Evolutionary conservation across 2,113 vertebrate genomes (phyloP).

Genomic region (Alligator mississippiensis): DNA sequence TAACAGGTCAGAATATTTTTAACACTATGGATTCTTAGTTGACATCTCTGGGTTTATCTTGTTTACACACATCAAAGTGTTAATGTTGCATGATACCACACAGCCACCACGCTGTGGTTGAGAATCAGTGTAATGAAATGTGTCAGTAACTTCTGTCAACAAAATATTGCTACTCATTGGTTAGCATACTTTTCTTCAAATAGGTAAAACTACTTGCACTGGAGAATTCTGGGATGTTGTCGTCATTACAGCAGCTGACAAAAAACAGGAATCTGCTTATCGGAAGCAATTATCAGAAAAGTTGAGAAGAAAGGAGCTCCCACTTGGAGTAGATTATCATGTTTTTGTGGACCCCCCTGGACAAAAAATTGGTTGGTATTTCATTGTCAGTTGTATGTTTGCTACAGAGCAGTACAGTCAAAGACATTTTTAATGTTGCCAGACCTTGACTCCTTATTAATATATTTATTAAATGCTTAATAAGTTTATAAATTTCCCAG

Average conservation of each 20-base stretch:
- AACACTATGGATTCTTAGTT: too few species aligned
- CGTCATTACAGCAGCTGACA: slow-evolving; percentile 87
- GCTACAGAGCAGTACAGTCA: background rate
- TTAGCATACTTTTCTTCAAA: background rate
- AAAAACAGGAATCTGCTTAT: slow-evolving; percentile 85
- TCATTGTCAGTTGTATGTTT: background rate
- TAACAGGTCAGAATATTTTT: too few species aligned
- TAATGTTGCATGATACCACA: too few species aligned
- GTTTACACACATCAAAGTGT: too few species aligned
- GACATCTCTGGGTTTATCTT: too few species aligned
- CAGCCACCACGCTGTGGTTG: too few species aligned
- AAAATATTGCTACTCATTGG: too few species aligned
- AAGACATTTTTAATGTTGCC: background rate
- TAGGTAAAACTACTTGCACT: slow-evolving; percentile 76
- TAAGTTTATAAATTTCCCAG: background rate
- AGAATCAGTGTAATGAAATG: too few species aligned
- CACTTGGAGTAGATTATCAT: slow-evolving; percentile 81
- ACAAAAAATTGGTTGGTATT: slow-evolving; percentile 86
- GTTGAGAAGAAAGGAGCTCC: slow-evolving; percentile 83
- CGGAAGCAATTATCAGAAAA: slow-evolving; percentile 86
- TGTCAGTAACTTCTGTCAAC: too few species aligned
- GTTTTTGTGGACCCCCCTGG: slow-evolving; percentile 91
- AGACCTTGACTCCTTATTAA: background rate
- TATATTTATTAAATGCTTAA: background rate
- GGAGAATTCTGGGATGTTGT: slow-evolving; percentile 90